Evolutionary conservation across 2,113 vertebrate species (phyloP).

Genomic region (Paramormyrops kingsleyae): DNA sequence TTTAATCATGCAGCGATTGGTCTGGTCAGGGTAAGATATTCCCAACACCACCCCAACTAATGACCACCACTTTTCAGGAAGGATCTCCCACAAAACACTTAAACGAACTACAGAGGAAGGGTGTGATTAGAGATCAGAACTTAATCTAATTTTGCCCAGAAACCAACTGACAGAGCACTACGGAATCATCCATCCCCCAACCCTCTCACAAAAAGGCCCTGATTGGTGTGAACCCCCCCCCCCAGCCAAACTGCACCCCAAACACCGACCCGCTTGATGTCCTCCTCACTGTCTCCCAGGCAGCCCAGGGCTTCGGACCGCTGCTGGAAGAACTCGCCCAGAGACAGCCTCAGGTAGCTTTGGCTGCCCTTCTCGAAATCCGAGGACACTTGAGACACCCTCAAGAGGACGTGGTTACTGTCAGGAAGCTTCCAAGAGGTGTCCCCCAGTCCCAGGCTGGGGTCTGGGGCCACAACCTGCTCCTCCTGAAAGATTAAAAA

Average conservation of each 20-base stretch:
- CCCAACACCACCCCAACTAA: background rate
- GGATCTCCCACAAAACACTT: background rate
- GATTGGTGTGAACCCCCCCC: background rate
- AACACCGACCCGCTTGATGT: constrained; percentile 77
- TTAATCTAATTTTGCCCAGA: background rate
- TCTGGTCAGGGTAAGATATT: background rate
- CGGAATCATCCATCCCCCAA: background rate
- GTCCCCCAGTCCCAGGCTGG: constrained; percentile 53
- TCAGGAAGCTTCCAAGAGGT: constrained; percentile 70
- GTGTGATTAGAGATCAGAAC: background rate
- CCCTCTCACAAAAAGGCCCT: background rate
- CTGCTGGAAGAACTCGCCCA: constrained; percentile 87
- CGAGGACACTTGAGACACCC: constrained; percentile 61
- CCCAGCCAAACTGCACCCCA: background rate
- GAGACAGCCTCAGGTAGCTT: constrained; percentile 79
- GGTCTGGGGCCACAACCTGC: constrained; percentile 58
- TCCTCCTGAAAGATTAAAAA: constrained; percentile 60
- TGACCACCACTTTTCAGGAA: background rate
- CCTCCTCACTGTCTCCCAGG: constrained; percentile 59
- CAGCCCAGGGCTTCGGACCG: constrained; percentile 92
- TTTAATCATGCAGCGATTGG: background rate
- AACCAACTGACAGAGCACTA: background rate
- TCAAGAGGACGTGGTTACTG: constrained; percentile 59
- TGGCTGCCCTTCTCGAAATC: constrained; percentile 64
- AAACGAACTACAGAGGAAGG: background rate